Evolutionary conservation across 2,797 vertebrate species (phyloP).

Genomic region (Pangasius macronema): DNA sequence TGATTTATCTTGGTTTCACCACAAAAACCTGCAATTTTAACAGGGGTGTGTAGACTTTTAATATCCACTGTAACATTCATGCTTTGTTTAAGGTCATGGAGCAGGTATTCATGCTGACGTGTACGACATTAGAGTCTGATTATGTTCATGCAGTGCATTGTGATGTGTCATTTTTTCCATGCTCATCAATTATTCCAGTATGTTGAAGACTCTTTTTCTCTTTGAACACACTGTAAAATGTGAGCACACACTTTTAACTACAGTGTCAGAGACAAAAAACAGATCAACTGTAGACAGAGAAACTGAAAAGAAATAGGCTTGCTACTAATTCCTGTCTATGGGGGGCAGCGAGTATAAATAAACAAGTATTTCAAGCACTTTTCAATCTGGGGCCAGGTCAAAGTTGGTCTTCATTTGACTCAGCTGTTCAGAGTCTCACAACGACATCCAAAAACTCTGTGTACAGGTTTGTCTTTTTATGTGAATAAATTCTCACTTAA

Average conservation of each 20-base stretch:
- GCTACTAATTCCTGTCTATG: background rate
- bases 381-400: background rate
- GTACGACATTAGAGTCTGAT: constrained; percentile 42
- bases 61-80: constrained; percentile 49
- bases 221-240: background rate
- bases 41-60: background rate
- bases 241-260: background rate
- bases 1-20: background rate
- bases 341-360: background rate
- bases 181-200: background rate
- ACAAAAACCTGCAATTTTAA: background rate
- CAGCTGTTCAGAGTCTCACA: background rate
- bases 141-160: constrained; percentile 8
- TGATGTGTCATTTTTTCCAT: constrained; percentile 14
- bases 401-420: background rate
- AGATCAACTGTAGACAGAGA: background rate
- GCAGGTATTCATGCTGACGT: constrained; percentile 34
- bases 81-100: constrained; percentile 57
- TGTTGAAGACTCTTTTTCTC: background rate
- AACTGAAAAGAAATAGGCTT: background rate
- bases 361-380: constrained; percentile 6
- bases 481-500: background rate
- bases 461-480: background rate
- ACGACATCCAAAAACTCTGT: background rate
- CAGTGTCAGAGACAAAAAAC: background rate